These are phyloP conservation scores for Nematostella vectensis DNA, from an alignment of 92 coral and sea anemone species.

Conservation along the genomic window DNA sequence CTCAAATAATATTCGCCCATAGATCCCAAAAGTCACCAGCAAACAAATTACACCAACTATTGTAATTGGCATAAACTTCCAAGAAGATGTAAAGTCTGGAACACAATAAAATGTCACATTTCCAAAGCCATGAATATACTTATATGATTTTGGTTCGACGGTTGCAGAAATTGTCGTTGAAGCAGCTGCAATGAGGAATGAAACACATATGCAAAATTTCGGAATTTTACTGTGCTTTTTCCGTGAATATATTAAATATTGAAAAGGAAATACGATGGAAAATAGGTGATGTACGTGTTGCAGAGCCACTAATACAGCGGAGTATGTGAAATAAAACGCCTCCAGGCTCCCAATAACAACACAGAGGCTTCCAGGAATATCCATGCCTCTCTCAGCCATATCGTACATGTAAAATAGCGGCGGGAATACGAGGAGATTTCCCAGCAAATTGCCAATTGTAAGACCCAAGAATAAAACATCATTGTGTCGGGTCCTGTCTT, in stretches of 20 bases:
- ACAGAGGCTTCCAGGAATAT: background rate
- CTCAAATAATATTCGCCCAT: background rate
- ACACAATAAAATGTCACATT: background rate
- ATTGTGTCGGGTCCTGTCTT: background rate
- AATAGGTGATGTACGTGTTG: background rate
- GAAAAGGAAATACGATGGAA: background rate
- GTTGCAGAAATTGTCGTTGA: background rate
- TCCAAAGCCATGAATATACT: background rate
- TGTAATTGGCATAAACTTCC: background rate
- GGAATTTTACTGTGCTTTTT: slow-evolving; percentile 1
- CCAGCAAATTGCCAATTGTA: background rate
- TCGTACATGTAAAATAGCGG: background rate
- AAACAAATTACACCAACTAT: background rate
- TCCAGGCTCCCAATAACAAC: background rate
- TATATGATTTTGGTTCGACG: background rate
- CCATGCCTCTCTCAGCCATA: background rate
- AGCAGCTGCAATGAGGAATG: background rate
- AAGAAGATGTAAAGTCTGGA: too few species aligned
- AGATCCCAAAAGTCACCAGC: background rate
- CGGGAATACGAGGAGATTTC: background rate
- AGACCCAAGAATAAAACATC: background rate
- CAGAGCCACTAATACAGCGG: background rate
- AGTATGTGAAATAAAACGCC: background rate
- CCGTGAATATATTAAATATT: background rate
- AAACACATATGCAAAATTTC: background rate